Percentiles rank a stretch among this genome's conserved stretches.
These are phyloP conservation scores for Gonocerus acuteangulatus DNA, from an alignment of 2,888 invertebrate species.

Conservation along the genomic window DNA sequence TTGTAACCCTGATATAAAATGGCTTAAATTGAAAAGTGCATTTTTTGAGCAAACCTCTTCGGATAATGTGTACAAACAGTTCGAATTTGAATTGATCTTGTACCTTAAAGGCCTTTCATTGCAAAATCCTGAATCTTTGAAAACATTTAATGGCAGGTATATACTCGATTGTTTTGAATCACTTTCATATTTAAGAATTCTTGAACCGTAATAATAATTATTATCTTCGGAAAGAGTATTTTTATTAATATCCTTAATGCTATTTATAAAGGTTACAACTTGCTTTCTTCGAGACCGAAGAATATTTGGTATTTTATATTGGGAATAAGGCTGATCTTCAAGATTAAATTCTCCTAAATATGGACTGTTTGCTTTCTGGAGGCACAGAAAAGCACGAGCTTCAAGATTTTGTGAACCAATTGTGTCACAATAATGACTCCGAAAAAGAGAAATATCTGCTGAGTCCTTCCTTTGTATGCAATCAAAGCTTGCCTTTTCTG, in stretches of 20 bases:
- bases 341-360: slow-evolving; percentile 27
- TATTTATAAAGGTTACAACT: neutral
- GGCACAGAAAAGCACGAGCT: slow-evolving; percentile 22
- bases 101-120: slow-evolving; percentile 13
- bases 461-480: slow-evolving; percentile 10
- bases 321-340: slow-evolving; percentile 11
- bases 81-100: slow-evolving; percentile 4
- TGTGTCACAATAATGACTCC: neutral
- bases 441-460: slow-evolving; percentile 7
- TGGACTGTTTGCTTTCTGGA: slow-evolving; percentile 29
- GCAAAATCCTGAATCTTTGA: neutral
- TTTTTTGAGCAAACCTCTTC: slow-evolving; percentile 17
- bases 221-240: neutral
- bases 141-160: slow-evolving; percentile 2
- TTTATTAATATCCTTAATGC: neutral
- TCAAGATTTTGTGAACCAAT: neutral
- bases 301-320: neutral
- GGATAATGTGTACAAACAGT: slow-evolving; percentile 10
- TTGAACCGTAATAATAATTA: neutral
- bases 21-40: neutral
- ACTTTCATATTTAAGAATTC: neutral
- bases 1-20: neutral
- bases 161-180: slow-evolving; percentile 6
- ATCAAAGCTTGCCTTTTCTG: slow-evolving; percentile 24
- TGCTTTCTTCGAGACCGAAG: neutral